Percentiles rank a stretch among this genome's conserved stretches.
Conservation (phyloP, 2,888 invertebrate species). For the Eupithecia subumbrata region DNA sequence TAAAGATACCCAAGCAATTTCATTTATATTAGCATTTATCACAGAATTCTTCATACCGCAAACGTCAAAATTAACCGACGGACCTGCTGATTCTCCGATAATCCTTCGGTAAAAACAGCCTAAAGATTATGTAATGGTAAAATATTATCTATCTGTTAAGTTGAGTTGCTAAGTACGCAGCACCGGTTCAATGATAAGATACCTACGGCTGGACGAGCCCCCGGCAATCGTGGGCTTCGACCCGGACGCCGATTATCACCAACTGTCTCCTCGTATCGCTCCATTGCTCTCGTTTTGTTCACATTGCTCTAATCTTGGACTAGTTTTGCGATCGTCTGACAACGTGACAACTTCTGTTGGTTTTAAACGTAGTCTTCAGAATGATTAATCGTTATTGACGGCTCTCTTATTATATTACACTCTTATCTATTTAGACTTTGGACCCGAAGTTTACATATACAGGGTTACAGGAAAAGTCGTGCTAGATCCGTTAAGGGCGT, state of each 20-base stretch:
- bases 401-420: too few relatives aligned
- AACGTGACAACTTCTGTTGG: too few relatives aligned
- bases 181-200: not conserved
- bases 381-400: too few relatives aligned
- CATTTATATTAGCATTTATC: too few relatives aligned
- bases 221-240: conserved; percentile 67
- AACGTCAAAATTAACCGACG: not conserved
- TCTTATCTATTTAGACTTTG: too few relatives aligned
- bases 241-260: conserved; percentile 61
- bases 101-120: not conserved
- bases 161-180: not conserved
- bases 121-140: not conserved
- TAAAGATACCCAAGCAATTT: too few relatives aligned
- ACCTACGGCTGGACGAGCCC: conserved; percentile 65
- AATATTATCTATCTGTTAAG: not conserved
- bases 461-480: too few relatives aligned
- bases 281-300: not conserved
- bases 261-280: conserved; percentile 46
- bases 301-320: not conserved
- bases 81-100: not conserved
- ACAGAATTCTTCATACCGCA: too few relatives aligned
- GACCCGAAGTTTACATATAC: too few relatives aligned
- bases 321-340: not conserved
- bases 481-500: too few relatives aligned
- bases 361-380: not conserved